Evolutionary conservation across 2,888 invertebrate species (phyloP), one percentile per base, ranked within the genome.

Genomic region (Agrochola lota): DNA sequence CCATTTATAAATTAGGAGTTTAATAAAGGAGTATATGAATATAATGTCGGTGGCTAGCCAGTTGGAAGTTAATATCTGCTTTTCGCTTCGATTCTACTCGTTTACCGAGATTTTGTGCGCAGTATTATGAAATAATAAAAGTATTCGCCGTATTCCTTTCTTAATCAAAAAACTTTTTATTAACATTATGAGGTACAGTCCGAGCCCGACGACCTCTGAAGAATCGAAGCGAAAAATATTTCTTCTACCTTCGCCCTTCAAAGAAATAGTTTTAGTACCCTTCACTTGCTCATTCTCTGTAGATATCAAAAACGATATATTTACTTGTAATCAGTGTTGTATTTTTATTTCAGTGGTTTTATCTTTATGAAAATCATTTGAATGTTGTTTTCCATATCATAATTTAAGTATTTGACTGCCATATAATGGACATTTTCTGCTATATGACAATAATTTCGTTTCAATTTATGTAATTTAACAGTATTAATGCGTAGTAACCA

Each of bases 181-280:
- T 87, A 85, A 84, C 79, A 86, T 88, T 87, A 85, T 75, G 91
- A 91, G 92, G 91, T 87, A 72, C 78, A 81, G 92, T 92, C 91
- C 86, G 92, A 93, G 93, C 92, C 93, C 92, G 92, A 91, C 93
- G 86, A 84, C 91, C 91, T 92, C 91, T 82, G 26, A 78, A 74
- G 85, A 90, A 86, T 87, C 87, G 86, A 86, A 88, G 87, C 88
- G 89, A 85, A 87, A 86, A 76, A 77, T 81, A 74, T 87, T 87
- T 80, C 63, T 70, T 70, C 59, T 81, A 76, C 64, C 70, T 83
- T 81, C 80, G 63, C 75, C 73, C 80, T 83, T 80, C 74, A 74
- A 66, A 76, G 30, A 55, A 76, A 75, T 85, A 77, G 26, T 72
- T 78, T 71, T 74, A 74, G 62, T 71, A 66, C 40, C 60, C 57